phyloP scores from a whole-genome alignment of 2,797 vertebrate genomes.

The Scyliorhinus canicula region DNA sequence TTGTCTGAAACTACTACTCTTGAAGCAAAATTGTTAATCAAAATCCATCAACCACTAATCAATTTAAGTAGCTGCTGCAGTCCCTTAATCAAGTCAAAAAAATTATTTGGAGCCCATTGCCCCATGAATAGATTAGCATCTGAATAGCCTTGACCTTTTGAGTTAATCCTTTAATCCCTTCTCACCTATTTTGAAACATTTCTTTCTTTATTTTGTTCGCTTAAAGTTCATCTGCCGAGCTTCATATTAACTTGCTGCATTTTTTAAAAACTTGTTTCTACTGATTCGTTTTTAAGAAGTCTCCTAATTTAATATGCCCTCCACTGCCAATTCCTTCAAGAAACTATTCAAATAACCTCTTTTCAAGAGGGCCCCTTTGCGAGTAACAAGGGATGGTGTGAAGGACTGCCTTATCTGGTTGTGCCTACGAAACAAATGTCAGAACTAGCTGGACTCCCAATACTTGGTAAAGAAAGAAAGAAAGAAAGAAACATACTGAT shows the following conservation, averaged over 20 bases:
- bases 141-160: slow-evolving; percentile 35
- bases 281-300: not conserved
- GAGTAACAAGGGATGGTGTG: slow-evolving; percentile 14
- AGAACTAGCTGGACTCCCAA: not conserved
- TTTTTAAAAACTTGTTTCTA: not conserved
- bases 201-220: slow-evolving; percentile 26
- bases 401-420: not conserved
- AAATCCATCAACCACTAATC: slow-evolving; percentile 29
- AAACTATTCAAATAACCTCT: not conserved
- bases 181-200: slow-evolving; percentile 36
- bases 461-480: slow-evolving; percentile 1
- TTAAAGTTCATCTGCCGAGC: not conserved
- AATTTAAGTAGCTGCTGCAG: slow-evolving; percentile 26
- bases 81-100: slow-evolving; percentile 29
- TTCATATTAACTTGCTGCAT: not conserved
- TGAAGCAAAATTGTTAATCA: slow-evolving; percentile 27
- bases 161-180: slow-evolving; percentile 37
- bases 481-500: not conserved
- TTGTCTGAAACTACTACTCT: not conserved
- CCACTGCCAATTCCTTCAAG: not conserved
- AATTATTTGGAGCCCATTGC: slow-evolving; percentile 25
- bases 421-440: slow-evolving; percentile 11
- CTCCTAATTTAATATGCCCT: slow-evolving; percentile 8
- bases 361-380: slow-evolving; percentile 22
- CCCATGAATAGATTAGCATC: slow-evolving; percentile 37